A percentile compares a stretch with the other conserved stretches of the same genome.
Evolutionary conservation across 2,888 invertebrate species (phyloP).

Genomic region (Adela reaumurella): DNA sequence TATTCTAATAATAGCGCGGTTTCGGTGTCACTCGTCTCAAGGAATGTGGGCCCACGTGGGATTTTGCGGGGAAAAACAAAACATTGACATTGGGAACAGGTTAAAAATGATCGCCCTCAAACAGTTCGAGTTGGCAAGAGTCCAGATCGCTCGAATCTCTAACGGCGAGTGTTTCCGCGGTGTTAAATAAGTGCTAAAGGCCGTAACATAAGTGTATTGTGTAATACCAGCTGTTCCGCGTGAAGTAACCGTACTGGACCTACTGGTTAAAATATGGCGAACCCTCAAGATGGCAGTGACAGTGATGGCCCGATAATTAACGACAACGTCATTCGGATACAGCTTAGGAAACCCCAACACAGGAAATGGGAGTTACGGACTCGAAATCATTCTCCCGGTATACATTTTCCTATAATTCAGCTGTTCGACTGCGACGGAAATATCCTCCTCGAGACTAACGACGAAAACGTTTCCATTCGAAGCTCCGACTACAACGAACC

Average conservation of each 20-base stretch:
- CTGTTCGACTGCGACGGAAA: slow-evolving; percentile 61
- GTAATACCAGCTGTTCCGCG: not conserved
- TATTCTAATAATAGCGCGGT: not conserved
- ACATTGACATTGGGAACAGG: not conserved
- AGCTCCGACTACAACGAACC: slow-evolving; percentile 33
- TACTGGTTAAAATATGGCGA: slow-evolving; percentile 36
- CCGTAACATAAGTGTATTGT: too few species aligned
- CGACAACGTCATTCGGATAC: slow-evolving; percentile 58
- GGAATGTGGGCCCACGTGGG: not conserved
- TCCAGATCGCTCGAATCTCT: not conserved
- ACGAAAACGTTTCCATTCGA: slow-evolving; percentile 49
- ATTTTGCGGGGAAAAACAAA: not conserved
- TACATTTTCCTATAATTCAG: slow-evolving; percentile 59
- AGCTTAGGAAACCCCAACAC: slow-evolving; percentile 58
- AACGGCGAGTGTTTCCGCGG: not conserved
- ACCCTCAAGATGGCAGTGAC: slow-evolving; percentile 32
- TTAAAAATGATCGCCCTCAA: not conserved
- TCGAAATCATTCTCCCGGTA: slow-evolving; percentile 58
- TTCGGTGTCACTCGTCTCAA: not conserved
- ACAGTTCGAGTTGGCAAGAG: not conserved
- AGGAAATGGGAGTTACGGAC: slow-evolving; percentile 64
- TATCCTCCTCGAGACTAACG: slow-evolving; percentile 58
- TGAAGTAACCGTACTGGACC: too few species aligned
- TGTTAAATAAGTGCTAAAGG: not conserved
- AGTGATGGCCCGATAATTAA: slow-evolving; percentile 46